Conservation (phyloP, 2,888 invertebrate species). For the Melieria crassipennis region DNA sequence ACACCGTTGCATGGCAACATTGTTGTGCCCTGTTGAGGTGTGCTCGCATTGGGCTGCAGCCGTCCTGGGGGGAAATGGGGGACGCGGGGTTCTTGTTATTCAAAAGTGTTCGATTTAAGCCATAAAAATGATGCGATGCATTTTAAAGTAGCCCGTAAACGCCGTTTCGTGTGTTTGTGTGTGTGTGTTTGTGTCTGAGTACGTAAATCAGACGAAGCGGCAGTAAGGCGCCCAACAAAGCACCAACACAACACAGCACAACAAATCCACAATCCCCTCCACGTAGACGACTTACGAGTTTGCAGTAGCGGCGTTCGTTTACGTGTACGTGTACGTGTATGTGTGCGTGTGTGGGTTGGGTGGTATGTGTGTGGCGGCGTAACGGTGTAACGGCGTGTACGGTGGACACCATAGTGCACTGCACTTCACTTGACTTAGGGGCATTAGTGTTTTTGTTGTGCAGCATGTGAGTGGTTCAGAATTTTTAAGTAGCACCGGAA, state of each 20-base stretch:
- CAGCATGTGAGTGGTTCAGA: constrained; percentile 49
- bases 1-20: not conserved
- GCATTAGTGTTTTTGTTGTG: constrained; percentile 47
- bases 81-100: constrained; percentile 17
- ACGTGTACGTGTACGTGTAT: not conserved
- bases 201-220: not conserved
- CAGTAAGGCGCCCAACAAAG: too few relatives aligned
- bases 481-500: constrained; percentile 59
- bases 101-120: constrained; percentile 41
- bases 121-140: constrained; percentile 44
- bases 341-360: not conserved
- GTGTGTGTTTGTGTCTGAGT: not conserved
- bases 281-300: not conserved
- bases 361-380: not conserved
- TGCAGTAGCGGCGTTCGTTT: not conserved
- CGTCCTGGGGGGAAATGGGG: too few relatives aligned
- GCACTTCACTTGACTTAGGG: constrained; percentile 56
- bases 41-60: too few relatives aligned
- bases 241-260: too few relatives aligned
- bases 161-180: not conserved
- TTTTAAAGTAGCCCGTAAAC: constrained; percentile 31
- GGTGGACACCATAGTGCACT: constrained; percentile 40
- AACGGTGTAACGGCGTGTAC: not conserved
- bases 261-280: too few relatives aligned
- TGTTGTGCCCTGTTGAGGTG: constrained; percentile 28